These are phyloP conservation scores for Enteromius viviparus DNA, from an alignment of 2,797 vertebrate genomes.

Conservation along the genomic window DNA sequence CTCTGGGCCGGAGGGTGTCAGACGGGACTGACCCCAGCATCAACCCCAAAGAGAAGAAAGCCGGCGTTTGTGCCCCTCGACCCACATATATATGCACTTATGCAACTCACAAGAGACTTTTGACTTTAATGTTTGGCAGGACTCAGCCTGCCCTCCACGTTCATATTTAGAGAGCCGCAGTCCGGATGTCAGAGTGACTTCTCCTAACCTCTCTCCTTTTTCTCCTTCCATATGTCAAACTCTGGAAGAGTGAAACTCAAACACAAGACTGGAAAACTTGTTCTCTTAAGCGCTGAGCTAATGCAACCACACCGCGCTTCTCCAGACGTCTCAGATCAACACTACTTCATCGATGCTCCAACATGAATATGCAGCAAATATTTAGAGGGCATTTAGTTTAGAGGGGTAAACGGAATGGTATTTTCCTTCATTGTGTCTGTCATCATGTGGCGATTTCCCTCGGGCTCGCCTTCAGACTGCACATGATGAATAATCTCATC, in stretches of 20 bases:
- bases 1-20: conserved; percentile 53
- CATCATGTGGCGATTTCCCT: conserved; percentile 71
- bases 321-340: background rate
- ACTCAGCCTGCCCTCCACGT: conserved; percentile 39
- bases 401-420: conserved; percentile 64
- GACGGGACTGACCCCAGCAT: conserved; percentile 67
- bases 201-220: conserved; percentile 52
- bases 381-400: conserved; percentile 7
- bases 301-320: conserved; percentile 23
- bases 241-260: conserved; percentile 37
- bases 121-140: conserved; percentile 66
- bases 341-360: background rate
- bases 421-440: conserved; percentile 67
- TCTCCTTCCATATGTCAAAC: conserved; percentile 42
- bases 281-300: conserved; percentile 11
- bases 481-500: conserved; percentile 68
- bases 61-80: conserved; percentile 63
- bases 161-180: conserved; percentile 66
- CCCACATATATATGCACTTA: conserved; percentile 69
- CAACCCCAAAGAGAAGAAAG: conserved; percentile 73
- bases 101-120: conserved; percentile 72
- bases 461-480: conserved; percentile 63
- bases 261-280: conserved; percentile 23
- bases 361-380: conserved; percentile 22
- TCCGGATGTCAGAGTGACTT: conserved; percentile 58